Percentiles rank a stretch among this genome's conserved stretches.
phyloP scores from a whole-genome alignment of 2,797 vertebrate genomes.

The Cynodonichthys magdalenae region DNA sequence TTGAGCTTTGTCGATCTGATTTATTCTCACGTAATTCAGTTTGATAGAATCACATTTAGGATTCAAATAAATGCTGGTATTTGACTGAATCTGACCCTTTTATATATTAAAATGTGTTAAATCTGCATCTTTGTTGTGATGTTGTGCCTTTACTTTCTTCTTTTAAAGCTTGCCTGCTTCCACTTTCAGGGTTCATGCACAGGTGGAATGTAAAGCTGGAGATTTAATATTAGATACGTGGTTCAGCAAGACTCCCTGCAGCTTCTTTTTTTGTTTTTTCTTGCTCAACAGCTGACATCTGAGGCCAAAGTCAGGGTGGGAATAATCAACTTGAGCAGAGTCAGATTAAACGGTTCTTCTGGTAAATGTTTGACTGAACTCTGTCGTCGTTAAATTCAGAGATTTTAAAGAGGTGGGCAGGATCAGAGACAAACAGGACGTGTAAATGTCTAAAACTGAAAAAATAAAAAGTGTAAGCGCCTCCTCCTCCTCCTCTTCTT shows the following conservation, averaged over 20 bases:
- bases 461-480: conserved; percentile 6
- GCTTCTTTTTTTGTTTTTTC: not conserved
- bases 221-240: not conserved
- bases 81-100: too few species aligned
- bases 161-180: not conserved
- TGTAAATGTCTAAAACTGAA: conserved; percentile 19
- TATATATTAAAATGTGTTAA: too few species aligned
- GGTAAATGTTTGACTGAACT: not conserved
- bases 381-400: not conserved
- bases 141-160: not conserved
- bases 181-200: not conserved
- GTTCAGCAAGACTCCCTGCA: not conserved
- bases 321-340: not conserved
- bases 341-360: not conserved
- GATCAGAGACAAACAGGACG: conserved; percentile 16
- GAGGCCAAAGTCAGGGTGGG: conserved; percentile 6
- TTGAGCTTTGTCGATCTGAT: not conserved
- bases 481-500: conserved; percentile 28
- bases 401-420: conserved; percentile 23
- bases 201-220: not conserved
- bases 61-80: too few species aligned
- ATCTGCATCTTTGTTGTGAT: not conserved
- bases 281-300: not conserved
- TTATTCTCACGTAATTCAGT: not conserved
- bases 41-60: too few species aligned